Base-by-base conservation (phyloP, 2,113 vertebrate species). In the Carassius carassius region DNA sequence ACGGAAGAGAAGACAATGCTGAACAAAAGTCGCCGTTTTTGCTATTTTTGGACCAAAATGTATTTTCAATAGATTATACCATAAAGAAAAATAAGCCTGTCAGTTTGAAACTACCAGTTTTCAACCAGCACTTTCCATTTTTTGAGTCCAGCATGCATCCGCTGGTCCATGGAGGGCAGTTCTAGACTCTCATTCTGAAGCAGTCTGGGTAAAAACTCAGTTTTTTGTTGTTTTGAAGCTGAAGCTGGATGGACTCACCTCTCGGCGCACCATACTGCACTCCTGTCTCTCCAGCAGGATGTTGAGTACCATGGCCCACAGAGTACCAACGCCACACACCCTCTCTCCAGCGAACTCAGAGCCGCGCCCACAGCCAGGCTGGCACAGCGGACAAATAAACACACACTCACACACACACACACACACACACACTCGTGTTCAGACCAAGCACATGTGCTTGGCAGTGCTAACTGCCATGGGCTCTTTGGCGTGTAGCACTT, bases 221-320 rank as follows among this genome's bases (percentile, higher is more conserved):
- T 70, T 70, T 70, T 41, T 35, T 41, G 19, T 41, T 21, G 35
- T 72, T 8, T n/a, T 41, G 35, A 41, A 41, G 19, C 17, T 72
- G 35, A 41, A 72, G 37, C 44, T 74, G 72, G 72, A 44, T 74
- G 78, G 23, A 83, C 92, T 0, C 92, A 99, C 98, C 97, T 99
- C 97, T 89, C 96, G 95, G 87, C 98, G 97, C 72, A 98, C 97
- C 97, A 98, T 94, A 88, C 97, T 99, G 87, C 97, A 97, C 89
- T 99, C 98, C 35, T 93, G 95, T 70, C 95, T 96, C 91, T 99
- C 97, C 91, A 99, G 93, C 58, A 99, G 95, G 87, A 98, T 97
- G 91, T 96, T 99, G 87, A 99, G 91, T 80, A 97, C 94, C 0
- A 96, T 99, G 78, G 96, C 98, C 98, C 98, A 99, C 86, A 99